Conservation (phyloP, 2,888 invertebrate species). For the Drosophila anceps region DNA sequence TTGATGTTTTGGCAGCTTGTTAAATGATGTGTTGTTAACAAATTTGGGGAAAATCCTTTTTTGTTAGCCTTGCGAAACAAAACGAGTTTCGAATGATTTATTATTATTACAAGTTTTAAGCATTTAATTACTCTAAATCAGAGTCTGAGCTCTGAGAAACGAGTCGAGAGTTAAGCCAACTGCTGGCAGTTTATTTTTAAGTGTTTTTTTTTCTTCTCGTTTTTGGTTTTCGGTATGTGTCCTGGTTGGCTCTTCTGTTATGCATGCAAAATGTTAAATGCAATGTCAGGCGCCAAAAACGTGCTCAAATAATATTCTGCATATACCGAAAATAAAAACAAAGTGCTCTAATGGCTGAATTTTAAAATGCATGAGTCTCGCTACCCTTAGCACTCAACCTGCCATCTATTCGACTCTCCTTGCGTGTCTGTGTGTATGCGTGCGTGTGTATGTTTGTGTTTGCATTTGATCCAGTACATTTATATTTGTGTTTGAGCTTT, state of each 20-base stretch:
- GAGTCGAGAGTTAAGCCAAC: constrained; percentile 10
- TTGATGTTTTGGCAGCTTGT: constrained; percentile 22
- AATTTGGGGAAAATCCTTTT: constrained; percentile 53
- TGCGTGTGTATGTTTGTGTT: constrained; percentile 25
- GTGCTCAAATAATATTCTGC: constrained; percentile 74
- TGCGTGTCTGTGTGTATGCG: constrained; percentile 16
- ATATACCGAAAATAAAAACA: constrained; percentile 69
- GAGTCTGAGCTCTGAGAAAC: neutral
- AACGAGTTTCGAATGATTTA: constrained; percentile 49
- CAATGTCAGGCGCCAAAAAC: constrained; percentile 67
- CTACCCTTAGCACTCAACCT: neutral
- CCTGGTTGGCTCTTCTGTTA: constrained; percentile 40
- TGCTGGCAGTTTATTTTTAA: constrained; percentile 31
- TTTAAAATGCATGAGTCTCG: constrained; percentile 74
- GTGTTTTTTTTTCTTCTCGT: constrained; percentile 20
- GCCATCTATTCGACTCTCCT: neutral
- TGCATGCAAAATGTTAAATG: constrained; percentile 68
- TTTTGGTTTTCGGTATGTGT: constrained; percentile 1
- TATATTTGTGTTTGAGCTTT: constrained; percentile 39
- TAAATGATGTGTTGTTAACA: constrained; percentile 72
- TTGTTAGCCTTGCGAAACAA: constrained; percentile 10
- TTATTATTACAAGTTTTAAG: constrained; percentile 31
- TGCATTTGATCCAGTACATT: constrained; percentile 34
- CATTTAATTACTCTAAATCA: constrained; percentile 64
- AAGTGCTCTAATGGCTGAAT: constrained; percentile 72